Percentiles rank a stretch among this genome's conserved stretches.
phyloP scores from a whole-genome alignment of 2,797 vertebrate genomes.

The Euthynnus affinis region DNA sequence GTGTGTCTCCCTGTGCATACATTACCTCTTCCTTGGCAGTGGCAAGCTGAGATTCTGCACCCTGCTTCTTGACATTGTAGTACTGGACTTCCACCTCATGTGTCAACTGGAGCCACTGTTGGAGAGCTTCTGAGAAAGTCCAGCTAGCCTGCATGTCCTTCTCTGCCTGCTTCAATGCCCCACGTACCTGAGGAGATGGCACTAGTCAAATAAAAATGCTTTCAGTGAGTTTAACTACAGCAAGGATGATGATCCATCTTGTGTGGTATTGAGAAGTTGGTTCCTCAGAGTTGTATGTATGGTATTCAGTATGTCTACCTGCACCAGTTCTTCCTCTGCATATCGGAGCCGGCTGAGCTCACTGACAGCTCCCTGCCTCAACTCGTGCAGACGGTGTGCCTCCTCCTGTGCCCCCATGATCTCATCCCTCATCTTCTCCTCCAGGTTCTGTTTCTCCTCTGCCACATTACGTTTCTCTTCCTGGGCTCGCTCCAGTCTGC shows the following conservation, averaged over 20 bases:
- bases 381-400: constrained; percentile 91
- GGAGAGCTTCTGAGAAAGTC: constrained; percentile 92
- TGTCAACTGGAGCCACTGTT: constrained; percentile 97
- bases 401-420: constrained; percentile 97
- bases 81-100: constrained; percentile 98
- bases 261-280: not conserved
- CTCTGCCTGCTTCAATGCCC: constrained; percentile 96
- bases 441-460: constrained; percentile 96
- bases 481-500: constrained; percentile 95
- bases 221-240: not conserved
- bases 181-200: constrained; percentile 87
- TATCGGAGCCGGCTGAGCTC: constrained; percentile 96
- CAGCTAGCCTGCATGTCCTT: constrained; percentile 94
- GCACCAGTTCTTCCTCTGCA: constrained; percentile 97
- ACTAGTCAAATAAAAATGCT: constrained; percentile 2
- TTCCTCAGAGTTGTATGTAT: not conserved
- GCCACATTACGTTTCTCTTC: constrained; percentile 98
- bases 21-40: constrained; percentile 96
- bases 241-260: fast-evolving
- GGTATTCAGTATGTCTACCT: constrained; percentile 82
- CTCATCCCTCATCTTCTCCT: constrained; percentile 98
- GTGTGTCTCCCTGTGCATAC: not conserved
- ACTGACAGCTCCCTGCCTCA: constrained; percentile 94
- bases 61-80: constrained; percentile 97
- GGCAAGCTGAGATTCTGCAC: constrained; percentile 93